Percentiles rank a stretch among this genome's conserved stretches.
phyloP scores from a whole-genome alignment of 2,113 vertebrate species.

The Rhagologus leucostigma region DNA sequence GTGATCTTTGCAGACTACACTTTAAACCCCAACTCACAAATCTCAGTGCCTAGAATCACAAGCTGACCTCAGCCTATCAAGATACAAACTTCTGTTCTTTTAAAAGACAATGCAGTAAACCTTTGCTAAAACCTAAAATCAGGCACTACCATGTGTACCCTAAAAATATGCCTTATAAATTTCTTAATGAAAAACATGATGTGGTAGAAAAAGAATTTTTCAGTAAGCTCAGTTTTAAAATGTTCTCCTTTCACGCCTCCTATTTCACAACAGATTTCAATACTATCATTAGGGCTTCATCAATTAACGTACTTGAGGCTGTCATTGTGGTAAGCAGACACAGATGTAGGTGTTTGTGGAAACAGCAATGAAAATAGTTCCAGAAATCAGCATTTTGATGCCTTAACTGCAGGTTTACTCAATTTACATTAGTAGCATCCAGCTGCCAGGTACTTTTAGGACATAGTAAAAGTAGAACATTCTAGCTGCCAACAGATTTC shows the following conservation, averaged over 20 bases:
- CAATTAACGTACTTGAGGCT: background rate
- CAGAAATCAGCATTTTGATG: background rate
- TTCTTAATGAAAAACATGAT: background rate
- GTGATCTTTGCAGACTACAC: background rate
- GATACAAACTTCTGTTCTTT: background rate
- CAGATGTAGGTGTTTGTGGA: background rate
- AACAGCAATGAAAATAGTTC: background rate
- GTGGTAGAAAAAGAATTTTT: background rate
- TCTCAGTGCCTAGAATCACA: background rate
- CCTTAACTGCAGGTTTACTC: background rate
- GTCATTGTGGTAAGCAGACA: background rate
- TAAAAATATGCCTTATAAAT: accelerated
- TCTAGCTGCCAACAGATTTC: background rate
- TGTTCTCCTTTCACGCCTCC: background rate
- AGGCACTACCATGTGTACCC: background rate
- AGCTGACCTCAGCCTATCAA: background rate
- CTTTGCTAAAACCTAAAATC: background rate
- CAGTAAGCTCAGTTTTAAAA: background rate
- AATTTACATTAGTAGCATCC: background rate
- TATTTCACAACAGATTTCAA: background rate
- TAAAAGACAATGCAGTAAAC: background rate
- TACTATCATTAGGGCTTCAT: background rate
- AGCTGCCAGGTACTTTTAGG: background rate
- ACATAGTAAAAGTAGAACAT: background rate
- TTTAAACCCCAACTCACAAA: background rate